Base-by-base conservation (phyloP, 2,797 vertebrate genomes). In the Ispidina picta region DNA sequence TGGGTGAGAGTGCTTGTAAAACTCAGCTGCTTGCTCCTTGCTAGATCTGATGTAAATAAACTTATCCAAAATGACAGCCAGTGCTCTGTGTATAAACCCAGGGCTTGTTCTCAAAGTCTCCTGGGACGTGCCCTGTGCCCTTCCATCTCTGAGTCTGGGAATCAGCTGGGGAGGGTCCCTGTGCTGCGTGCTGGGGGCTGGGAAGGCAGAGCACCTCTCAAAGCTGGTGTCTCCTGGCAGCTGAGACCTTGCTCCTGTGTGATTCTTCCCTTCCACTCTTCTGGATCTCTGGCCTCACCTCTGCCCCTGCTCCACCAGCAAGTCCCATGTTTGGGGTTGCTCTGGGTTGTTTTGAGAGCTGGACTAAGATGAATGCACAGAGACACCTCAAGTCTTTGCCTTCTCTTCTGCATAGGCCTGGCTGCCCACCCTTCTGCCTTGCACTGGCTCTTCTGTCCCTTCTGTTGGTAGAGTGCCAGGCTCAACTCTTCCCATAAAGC, bases 21-120 rank as follows among this genome's bases (percentile, higher is more conserved):
- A 82, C 22, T 81, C 48, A 49, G 29, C 33, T 88, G 37, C 26
- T 37, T 58, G 37, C 35, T 86, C 12, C 13, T 71, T 46, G 29
- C 16, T 84, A 39, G 54, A n/a, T 43, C 46, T 79, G 76, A 56
- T 79, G 72, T 77, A 84, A 93, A 86, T 51, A 76, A 72, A 54
- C n/a, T 46, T 75, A 51, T 46, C 74, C 13, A 5, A 91, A 93
- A 37, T 20, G 19, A 70, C 22, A 84, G 23, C 31, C 18, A 1
- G 1, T 54, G 25, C 16, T 52, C 41, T 83, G 26, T 44, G 33
- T 69, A 25, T 26, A 92, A 83, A 88, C 17, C 22, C 55, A 84
- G 35, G 74, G 49, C 16, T 91, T 92, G 82, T 89, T 29, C 41
- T 66, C 2, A 1, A 5, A 78, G 70, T 6, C 52, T 83, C 5